Evolutionary conservation across 30 jellyfish, hydroid and myxozoan genomes (phyloP), one percentile per base, ranked within the genome.

Genomic region (Chironex yamaguchii): DNA sequence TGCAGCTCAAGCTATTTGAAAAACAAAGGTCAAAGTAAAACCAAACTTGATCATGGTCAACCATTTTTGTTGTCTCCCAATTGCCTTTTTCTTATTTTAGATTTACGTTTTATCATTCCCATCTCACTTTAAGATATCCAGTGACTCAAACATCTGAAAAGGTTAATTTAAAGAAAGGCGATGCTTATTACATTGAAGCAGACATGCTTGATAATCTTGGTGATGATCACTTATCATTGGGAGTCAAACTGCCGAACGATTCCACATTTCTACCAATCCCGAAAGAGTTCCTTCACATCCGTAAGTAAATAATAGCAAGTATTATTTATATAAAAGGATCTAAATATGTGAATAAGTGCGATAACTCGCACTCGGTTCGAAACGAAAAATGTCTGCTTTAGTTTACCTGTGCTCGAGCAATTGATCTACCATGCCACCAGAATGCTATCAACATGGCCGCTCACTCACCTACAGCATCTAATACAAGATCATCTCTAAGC

Each of bases 171-270:
- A 67, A 67, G 17, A 68, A 76, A 34, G 89, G 65, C 26, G 52
- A 79, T 0, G 35, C 78, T 71, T 91, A 91, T 71, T 91, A 91
- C 88, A 85, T 91, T 62, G 98, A 91, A 71, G 98, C 98, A 11
- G 85, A 91, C 77, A 91, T 91, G 98, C 28, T 91, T 72, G 96
- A 91, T 11, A 81, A 76, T 1, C 51, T 66, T 29, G 98, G 95
- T 14, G 96, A 91, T 62, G 98, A 91, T 30, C 96, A 85, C 36
- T 17, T 91, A 9, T 90, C 94, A 29, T 91, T 86, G 34, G 98
- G 98, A 0, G 98, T 91, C 14, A 80, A 69, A 30, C 28, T 91
- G 21, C 98, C 98, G 34, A 86, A 71, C 67, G 98, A 92, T 23
- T 67, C 85, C 34, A 87, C 94, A 24, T 71, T 76, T 75, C 65